Evolutionary conservation across 2,797 vertebrate species (phyloP).

Genomic region (Myoxocephalus aenaeus): DNA sequence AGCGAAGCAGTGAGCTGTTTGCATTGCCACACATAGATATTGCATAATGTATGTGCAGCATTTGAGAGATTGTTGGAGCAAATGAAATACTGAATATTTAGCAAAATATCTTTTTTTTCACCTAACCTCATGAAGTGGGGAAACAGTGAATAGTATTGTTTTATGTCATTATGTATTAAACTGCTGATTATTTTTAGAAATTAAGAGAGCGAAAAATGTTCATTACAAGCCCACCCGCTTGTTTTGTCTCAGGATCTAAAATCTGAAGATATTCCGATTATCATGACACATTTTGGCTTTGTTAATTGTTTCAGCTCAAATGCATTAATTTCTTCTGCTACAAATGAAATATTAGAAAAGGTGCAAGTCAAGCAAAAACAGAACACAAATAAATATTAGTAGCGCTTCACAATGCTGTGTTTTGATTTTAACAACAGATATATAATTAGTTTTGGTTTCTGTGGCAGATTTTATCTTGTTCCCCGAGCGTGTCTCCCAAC

Average conservation of each 20-base stretch:
- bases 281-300: neutral
- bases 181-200: neutral
- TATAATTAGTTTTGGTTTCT: neutral
- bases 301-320: neutral
- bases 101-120: slow-evolving; percentile 10
- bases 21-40: slow-evolving; percentile 33
- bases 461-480: neutral
- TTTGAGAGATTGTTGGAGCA: slow-evolving; percentile 25
- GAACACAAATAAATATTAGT: neutral
- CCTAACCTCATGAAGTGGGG: neutral
- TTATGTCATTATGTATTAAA: neutral
- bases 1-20: slow-evolving; percentile 39
- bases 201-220: neutral
- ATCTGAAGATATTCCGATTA: neutral
- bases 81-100: slow-evolving; percentile 35
- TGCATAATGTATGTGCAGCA: slow-evolving; percentile 51
- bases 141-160: neutral
- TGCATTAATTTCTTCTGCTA: neutral
- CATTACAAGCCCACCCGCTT: neutral
- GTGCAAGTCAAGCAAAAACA: neutral
- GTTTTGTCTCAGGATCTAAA: neutral
- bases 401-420: neutral
- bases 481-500: neutral
- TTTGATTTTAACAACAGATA: neutral
- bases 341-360: neutral